Evolutionary conservation across 2,113 vertebrate genomes (phyloP), one percentile per base, ranked within the genome.

Genomic region (Grus americana): DNA sequence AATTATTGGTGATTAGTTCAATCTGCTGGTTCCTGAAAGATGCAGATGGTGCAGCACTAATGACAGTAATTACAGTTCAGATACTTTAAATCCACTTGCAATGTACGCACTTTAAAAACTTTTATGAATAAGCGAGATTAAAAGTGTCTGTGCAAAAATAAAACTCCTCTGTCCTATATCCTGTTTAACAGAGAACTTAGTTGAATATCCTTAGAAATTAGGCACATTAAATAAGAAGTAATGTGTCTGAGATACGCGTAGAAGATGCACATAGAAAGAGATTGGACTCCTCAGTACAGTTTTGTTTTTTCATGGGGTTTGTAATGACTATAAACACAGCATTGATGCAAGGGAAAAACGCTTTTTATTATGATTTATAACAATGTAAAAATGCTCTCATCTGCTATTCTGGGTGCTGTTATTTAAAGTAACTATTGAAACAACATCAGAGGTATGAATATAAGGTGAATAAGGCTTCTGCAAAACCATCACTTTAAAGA

Each of bases 1-100:
- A 97, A 96, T 97, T 96, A 88, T 97, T 95, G 94, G 76, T 97
- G 97, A 97, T 97, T 97, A 97, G 91, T 88, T 97, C 78, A 97
- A 97, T 96, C 96, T 92, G 94, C 68, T 90, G 70, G 70, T 88
- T 95, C 85, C 92, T 95, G 78, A 93, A 97, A 98, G 92, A 74
- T 88, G 93, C 92, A 97, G 92, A 97, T 96, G 93, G 80, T 83
- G 87, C 67, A 96, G 81, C 61, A 88, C 94, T 96, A 94, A 95
- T 91, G 62, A 90, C 71, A 79, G 85, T 95, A 96, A 97, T 97
- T 98, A 97, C 62, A 97, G 57, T 94, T 97, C 86, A 94, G 75
- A 96, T 96, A 91, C 85, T 97, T 97, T 70, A 92, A 92, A 96
- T 91, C 81, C 70, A 82, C 57, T 97, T 97, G 88, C 93, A 93